phyloP scores from a whole-genome alignment of 1,140 invertebrate genomes.

The Steinernema khuongi region DNA sequence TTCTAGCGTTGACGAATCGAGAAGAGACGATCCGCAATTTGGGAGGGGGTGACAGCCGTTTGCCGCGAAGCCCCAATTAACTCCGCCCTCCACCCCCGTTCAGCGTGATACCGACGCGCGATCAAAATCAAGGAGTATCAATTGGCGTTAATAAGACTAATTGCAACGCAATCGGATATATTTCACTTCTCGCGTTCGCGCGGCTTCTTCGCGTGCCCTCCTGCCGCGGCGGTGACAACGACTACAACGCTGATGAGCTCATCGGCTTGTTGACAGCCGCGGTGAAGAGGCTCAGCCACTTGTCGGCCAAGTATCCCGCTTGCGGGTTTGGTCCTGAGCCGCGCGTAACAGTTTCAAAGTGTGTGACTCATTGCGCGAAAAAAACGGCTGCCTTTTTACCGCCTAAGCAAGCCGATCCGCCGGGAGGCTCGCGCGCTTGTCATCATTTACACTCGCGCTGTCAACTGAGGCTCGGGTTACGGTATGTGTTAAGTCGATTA shows the following conservation, averaged over 20 bases:
- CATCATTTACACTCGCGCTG: conserved; percentile 1
- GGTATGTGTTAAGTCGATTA: background rate
- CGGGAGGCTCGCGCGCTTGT: background rate
- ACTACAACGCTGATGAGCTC: no score
- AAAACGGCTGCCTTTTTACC: background rate
- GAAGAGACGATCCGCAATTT: conserved; percentile 10
- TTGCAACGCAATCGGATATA: conserved; percentile 13
- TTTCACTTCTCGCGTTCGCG: conserved; percentile 3
- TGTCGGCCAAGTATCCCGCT: no score
- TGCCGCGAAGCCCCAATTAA: conserved; percentile 15
- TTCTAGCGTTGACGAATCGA: conserved; percentile 11
- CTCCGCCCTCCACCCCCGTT: background rate
- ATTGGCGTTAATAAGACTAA: conserved; percentile 15
- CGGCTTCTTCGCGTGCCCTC: no score
- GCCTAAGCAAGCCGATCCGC: background rate
- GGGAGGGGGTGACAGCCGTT: conserved; percentile 14
- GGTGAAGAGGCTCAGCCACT: no score
- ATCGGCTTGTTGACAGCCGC: no score
- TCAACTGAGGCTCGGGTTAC: background rate
- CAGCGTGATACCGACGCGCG: background rate
- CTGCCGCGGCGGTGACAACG: no score
- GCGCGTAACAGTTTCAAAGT: no score
- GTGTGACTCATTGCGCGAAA: background rate
- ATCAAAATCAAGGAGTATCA: conserved; percentile 11
- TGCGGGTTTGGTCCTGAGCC: no score